Conservation (phyloP, 2,113 vertebrate genomes). For the Oxyruncus cristatus region DNA sequence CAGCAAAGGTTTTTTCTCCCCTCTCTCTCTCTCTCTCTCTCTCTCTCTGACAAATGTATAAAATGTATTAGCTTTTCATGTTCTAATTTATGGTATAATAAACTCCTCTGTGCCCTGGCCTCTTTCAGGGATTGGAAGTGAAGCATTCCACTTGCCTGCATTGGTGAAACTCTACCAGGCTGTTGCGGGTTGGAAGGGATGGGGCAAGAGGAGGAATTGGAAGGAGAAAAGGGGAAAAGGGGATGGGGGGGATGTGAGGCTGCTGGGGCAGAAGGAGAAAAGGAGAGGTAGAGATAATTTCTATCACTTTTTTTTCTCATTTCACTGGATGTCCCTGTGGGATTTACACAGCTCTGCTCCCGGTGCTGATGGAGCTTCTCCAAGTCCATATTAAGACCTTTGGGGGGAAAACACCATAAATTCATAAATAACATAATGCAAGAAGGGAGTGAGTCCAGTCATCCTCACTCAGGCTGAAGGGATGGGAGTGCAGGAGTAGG, state of each 20-base stretch:
- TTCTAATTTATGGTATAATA: slow-evolving; percentile 61
- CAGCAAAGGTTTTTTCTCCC: not conserved
- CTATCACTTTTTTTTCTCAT: not conserved
- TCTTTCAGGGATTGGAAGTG: not conserved
- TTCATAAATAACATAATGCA: not conserved
- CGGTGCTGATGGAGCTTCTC: not conserved
- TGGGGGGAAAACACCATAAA: not conserved
- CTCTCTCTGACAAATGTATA: slow-evolving; percentile 45
- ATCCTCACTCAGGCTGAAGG: not conserved
- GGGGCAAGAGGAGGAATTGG: not conserved
- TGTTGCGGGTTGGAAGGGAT: not conserved
- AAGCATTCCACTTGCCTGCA: not conserved
- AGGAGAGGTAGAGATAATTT: not conserved
- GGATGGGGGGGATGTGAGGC: not conserved
- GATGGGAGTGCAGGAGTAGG: not conserved
- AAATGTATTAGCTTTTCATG: slow-evolving; percentile 48
- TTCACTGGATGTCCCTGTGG: not conserved
- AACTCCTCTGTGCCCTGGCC: slow-evolving; percentile 1
- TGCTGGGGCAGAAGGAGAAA: not conserved
- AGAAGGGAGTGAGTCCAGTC: not conserved
- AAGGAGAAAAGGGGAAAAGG: not conserved
- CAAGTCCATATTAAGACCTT: not conserved
- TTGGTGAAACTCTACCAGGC: not conserved
- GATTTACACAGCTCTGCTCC: not conserved
- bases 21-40: not conserved